Evolutionary conservation across 2,888 invertebrate species (phyloP), one percentile per base, ranked within the genome.

Genomic region (Cosmorhoe ocellata): DNA sequence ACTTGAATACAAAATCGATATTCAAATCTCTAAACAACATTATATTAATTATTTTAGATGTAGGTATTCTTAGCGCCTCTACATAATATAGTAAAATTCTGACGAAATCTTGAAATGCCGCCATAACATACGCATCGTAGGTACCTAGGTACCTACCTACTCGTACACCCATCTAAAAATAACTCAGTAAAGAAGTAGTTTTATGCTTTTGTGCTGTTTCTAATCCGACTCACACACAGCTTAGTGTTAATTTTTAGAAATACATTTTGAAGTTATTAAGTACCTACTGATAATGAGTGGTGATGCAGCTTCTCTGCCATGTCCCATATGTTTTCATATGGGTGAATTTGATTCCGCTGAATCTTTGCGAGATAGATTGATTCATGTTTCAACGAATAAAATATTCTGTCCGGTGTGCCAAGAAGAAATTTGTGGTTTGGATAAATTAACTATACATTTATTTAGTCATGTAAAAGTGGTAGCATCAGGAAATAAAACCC

Each of bases 381-480:
- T 96, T 55, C 92, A 92, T 69, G 94, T 94, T 31, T 94, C 96
- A 10, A 95, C 95, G 38, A 93, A 95, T 56, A 94, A 93, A 56
- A 85, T 96, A 62, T 76, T 91, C 44, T 96, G 96, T 74, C 96
- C 96, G 9, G 93, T 96, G 54, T 96, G 96, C 74, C 92, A 93
- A 67, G 95, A 96, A 68, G 88, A 93, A 63, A 88, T 96, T 12
- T 83, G 92, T 57, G 96, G 96, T 0, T 90, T 96, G 59, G 96
- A 96, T 77, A 96, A 96, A 84, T 86, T 96, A 41, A 96, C 96
- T 0, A 95, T 96, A 69, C 96, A 96, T 80, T 87, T 96, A 59
- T 96, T 96, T 71, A 93, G 93, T 52, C 96, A 96, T 74, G 92
- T 93, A 3, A 83, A 84, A 61, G 71, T 91, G 49, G 59, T 79